phyloP scores from a whole-genome alignment of 2,888 invertebrate genomes.

The Amphipyra tragopoginis region DNA sequence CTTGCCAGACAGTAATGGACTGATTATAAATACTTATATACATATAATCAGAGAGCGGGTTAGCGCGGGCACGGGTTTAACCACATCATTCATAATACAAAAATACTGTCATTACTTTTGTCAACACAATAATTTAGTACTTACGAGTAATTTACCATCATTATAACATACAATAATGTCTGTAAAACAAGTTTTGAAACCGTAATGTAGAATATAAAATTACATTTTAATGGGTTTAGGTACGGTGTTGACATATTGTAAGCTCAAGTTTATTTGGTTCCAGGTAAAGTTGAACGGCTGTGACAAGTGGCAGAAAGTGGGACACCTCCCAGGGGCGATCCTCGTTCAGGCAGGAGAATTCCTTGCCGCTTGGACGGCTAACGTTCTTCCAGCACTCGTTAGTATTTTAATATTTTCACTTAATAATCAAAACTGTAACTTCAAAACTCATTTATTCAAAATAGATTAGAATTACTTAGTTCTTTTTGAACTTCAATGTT shows the following conservation, averaged over 20 bases:
- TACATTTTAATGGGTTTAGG: too few species aligned
- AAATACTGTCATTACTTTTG: slow-evolving; percentile 7
- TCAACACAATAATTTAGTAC: background rate
- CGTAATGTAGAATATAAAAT: background rate
- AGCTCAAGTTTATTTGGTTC: slow-evolving; percentile 26
- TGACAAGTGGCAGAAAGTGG: slow-evolving; percentile 93
- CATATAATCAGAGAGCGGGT: too few species aligned
- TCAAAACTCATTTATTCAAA: too few species aligned
- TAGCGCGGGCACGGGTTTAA: too few species aligned
- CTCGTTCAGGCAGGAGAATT: slow-evolving; percentile 94
- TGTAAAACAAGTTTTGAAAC: background rate
- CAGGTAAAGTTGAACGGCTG: slow-evolving; percentile 91
- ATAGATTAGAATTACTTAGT: too few species aligned
- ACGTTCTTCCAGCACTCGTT: slow-evolving; percentile 92
- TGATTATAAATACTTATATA: too few species aligned
- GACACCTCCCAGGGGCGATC: slow-evolving; percentile 93
- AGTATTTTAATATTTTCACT: slow-evolving; percentile 60
- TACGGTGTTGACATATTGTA: background rate
- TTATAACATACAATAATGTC: slow-evolving; percentile 5
- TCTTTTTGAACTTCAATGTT: too few species aligned
- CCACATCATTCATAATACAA: too few species aligned
- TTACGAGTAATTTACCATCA: slow-evolving; percentile 4
- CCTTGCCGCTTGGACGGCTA: slow-evolving; percentile 93
- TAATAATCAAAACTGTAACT: too few species aligned
- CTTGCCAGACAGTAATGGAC: too few species aligned